Conservation (phyloP, 1,140 invertebrate genomes). For the Calycopis cecrops region DNA sequence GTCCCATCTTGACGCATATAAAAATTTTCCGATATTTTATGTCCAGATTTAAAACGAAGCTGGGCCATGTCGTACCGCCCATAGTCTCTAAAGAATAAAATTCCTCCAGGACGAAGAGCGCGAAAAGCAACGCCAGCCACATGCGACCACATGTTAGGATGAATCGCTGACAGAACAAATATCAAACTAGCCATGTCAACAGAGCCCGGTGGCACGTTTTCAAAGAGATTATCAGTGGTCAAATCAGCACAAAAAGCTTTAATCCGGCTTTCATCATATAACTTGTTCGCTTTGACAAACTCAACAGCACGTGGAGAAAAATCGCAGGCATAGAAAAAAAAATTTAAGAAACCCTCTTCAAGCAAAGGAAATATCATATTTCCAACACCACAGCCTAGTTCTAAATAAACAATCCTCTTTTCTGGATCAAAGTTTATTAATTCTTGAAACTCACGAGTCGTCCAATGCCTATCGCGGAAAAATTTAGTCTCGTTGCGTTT, state of each 20-base stretch:
- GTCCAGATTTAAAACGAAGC: conserved; percentile 92
- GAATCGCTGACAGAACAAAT: conserved; percentile 96
- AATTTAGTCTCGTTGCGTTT: conserved; percentile 94
- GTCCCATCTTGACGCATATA: conserved; percentile 99
- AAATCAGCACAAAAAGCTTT: conserved; percentile 87
- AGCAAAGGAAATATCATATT: conserved; percentile 96
- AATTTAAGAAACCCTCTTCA: conserved; percentile 82
- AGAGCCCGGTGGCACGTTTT: conserved; percentile 68
- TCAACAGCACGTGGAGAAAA: conserved; percentile 93
- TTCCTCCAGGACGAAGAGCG: conserved; percentile 86
- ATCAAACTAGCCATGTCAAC: conserved; percentile 94
- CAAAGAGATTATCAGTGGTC: conserved; percentile 78
- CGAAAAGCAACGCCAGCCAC: conserved; percentile 81
- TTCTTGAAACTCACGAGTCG: conserved; percentile 94
- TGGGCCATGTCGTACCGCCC: conserved; percentile 99
- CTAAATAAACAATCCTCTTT: conserved; percentile 77
- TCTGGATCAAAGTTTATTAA: conserved; percentile 74
- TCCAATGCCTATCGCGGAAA: conserved; percentile 99
- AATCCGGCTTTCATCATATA: conserved; percentile 80
- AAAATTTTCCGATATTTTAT: conserved; percentile 95
- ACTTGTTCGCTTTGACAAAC: conserved; percentile 82
- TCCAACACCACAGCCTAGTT: conserved; percentile 98
- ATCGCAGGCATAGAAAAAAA: conserved; percentile 94
- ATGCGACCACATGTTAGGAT: conserved; percentile 86
- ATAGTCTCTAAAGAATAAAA: conserved; percentile 96